Evolutionary conservation across 2,888 invertebrate genomes (phyloP).

Genomic region (Pyrrhia umbra): DNA sequence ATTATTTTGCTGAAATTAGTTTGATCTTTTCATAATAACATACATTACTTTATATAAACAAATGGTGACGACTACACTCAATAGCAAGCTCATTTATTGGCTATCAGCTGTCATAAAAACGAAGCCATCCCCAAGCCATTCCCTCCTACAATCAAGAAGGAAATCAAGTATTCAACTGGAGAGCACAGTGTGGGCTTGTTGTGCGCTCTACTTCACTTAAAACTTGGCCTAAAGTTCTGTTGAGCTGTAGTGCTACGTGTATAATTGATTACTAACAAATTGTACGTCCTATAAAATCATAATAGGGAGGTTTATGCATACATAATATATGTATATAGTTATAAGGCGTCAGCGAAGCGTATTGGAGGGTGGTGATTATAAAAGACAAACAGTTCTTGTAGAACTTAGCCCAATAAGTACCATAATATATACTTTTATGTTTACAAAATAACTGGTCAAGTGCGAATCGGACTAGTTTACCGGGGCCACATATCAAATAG

Average conservation of each 20-base stretch:
- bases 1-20: no score
- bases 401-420: slow-evolving; percentile 25
- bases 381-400: slow-evolving; percentile 22
- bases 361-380: slow-evolving; percentile 27
- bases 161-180: slow-evolving; percentile 32
- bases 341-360: slow-evolving; percentile 3
- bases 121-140: slow-evolving; percentile 62
- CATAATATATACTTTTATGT: no score
- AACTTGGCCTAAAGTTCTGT: slow-evolving; percentile 41
- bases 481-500: no score
- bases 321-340: slow-evolving; percentile 17
- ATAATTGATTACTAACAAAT: slow-evolving; percentile 17
- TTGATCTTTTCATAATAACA: no score
- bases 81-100: slow-evolving; percentile 37
- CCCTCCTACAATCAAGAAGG: slow-evolving; percentile 43
- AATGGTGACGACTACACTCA: slow-evolving; percentile 25
- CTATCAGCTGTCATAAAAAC: slow-evolving; percentile 72
- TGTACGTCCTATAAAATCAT: no score
- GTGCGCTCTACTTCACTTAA: slow-evolving; percentile 41
- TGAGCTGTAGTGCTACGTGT: slow-evolving; percentile 10
- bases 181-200: slow-evolving; percentile 28
- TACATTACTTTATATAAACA: slow-evolving; percentile 18
- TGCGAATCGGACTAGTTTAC: no score
- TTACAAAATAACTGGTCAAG: no score
- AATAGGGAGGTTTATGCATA: no score